Evolutionary conservation across 2,113 vertebrate genomes (phyloP).

Genomic region (Crotophaga sulcirostris): DNA sequence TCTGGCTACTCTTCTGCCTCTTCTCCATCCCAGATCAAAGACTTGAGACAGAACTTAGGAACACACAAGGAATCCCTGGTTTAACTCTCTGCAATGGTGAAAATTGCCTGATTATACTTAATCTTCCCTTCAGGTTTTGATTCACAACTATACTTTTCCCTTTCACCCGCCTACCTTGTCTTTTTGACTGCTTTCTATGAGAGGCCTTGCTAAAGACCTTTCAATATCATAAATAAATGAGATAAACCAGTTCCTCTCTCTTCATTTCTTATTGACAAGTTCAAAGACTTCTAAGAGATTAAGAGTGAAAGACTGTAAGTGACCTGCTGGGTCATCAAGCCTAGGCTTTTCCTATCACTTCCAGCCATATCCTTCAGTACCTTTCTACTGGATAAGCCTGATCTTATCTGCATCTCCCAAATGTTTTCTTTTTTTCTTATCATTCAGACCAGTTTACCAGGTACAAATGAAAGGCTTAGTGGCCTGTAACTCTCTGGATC

Average conservation of each 20-base stretch:
- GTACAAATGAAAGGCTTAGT: slow-evolving; percentile 34
- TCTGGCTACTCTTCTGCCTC: background rate
- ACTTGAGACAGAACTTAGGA: background rate
- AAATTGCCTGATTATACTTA: background rate
- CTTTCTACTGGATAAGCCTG: slow-evolving; percentile 58
- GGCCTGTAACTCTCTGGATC: slow-evolving; percentile 15
- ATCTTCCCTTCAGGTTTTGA: background rate
- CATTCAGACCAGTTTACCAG: slow-evolving; percentile 47
- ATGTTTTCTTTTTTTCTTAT: slow-evolving; percentile 45
- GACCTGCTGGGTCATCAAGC: slow-evolving; percentile 56
- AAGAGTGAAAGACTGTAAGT: slow-evolving; percentile 46
- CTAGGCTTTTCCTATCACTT: slow-evolving; percentile 44
- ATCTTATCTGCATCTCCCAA: slow-evolving; percentile 50
- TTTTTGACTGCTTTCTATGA: background rate
- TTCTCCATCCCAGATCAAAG: background rate
- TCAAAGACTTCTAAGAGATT: slow-evolving; percentile 61
- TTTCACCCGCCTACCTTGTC: background rate
- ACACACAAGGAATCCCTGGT: background rate
- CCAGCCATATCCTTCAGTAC: slow-evolving; percentile 35
- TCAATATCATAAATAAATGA: slow-evolving; percentile 38
- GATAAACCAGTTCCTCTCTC: slow-evolving; percentile 46
- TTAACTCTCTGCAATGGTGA: background rate
- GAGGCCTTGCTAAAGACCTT: slow-evolving; percentile 10
- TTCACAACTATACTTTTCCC: background rate
- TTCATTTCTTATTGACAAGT: slow-evolving; percentile 22